A percentile compares a stretch with the other conserved stretches of the same genome.
Conservation (phyloP, 2,888 invertebrate species). For the Stenotaenia linearis region DNA sequence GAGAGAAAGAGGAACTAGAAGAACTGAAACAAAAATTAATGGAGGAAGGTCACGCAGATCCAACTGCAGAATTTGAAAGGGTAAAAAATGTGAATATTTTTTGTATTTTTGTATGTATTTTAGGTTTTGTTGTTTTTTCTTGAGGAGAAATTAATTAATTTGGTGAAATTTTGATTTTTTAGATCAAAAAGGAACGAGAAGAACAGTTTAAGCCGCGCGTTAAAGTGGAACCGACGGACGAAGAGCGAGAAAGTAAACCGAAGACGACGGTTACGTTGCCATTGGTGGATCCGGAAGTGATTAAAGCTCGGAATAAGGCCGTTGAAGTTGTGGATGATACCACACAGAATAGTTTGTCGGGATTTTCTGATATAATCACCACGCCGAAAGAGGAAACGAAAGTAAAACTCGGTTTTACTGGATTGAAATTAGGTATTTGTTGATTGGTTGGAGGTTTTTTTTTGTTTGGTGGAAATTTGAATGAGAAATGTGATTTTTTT, state of each 20-base stretch:
- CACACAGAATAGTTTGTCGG: slow-evolving; percentile 39
- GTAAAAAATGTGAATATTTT: slow-evolving; percentile 34
- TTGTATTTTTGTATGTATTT: not conserved
- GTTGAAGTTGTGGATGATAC: slow-evolving; percentile 37
- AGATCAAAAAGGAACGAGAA: slow-evolving; percentile 68
- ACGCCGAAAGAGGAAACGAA: slow-evolving; percentile 39
- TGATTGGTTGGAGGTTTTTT: not conserved
- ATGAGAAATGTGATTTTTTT: too few species aligned
- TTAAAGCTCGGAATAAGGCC: slow-evolving; percentile 31
- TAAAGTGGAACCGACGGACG: slow-evolving; percentile 55
- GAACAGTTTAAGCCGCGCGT: slow-evolving; percentile 77
- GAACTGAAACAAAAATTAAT: slow-evolving; percentile 69
- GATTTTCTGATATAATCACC: slow-evolving; percentile 38
- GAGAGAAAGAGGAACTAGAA: slow-evolving; percentile 81
- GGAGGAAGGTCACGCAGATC: slow-evolving; percentile 52
- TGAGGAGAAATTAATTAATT: not conserved
- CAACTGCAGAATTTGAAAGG: slow-evolving; percentile 48
- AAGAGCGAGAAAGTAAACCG: slow-evolving; percentile 21
- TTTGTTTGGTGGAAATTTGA: too few species aligned
- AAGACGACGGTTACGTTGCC: slow-evolving; percentile 34
- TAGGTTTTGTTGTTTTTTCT: not conserved
- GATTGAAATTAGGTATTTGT: slow-evolving; percentile 37
- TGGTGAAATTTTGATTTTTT: slow-evolving; percentile 31
- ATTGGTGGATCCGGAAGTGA: slow-evolving; percentile 30
- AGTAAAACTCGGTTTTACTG: slow-evolving; percentile 39